phyloP scores from a whole-genome alignment of 2,797 vertebrate genomes.

The Macrochelys suwanniensis region DNA sequence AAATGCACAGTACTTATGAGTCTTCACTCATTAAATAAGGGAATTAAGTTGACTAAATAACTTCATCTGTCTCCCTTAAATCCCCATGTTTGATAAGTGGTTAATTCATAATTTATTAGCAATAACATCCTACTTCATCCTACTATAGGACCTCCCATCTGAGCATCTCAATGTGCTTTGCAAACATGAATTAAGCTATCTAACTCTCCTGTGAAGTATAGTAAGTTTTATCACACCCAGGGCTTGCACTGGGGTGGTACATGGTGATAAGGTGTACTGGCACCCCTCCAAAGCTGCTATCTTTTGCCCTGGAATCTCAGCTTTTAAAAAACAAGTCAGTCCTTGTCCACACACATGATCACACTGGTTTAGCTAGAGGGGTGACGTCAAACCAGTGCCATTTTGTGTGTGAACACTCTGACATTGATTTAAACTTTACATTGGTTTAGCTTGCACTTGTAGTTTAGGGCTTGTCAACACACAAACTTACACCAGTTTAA shows the following conservation, averaged over 20 bases:
- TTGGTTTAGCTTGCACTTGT: neutral
- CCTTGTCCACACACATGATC: too few species aligned
- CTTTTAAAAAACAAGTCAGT: neutral
- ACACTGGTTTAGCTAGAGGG: neutral
- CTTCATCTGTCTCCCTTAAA: constrained; percentile 5
- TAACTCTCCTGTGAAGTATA: neutral
- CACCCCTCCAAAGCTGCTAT: neutral
- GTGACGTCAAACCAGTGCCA: neutral
- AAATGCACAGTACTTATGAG: neutral
- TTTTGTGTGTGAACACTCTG: neutral
- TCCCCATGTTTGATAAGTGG: neutral
- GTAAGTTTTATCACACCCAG: neutral
- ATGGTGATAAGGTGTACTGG: fast-evolving
- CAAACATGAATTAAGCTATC: neutral
- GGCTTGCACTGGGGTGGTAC: fast-evolving
- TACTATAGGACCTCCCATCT: fast-evolving
- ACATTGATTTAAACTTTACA: fast-evolving
- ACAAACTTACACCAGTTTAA: neutral
- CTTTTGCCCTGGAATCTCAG: neutral
- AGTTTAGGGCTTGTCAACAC: neutral
- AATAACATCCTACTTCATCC: neutral
- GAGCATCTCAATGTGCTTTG: neutral
- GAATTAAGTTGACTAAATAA: constrained; percentile 30
- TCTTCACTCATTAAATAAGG: neutral
- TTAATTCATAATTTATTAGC: constrained; percentile 39